phyloP scores from a whole-genome alignment of 2,113 vertebrate species.

The Mustelus asterias region DNA sequence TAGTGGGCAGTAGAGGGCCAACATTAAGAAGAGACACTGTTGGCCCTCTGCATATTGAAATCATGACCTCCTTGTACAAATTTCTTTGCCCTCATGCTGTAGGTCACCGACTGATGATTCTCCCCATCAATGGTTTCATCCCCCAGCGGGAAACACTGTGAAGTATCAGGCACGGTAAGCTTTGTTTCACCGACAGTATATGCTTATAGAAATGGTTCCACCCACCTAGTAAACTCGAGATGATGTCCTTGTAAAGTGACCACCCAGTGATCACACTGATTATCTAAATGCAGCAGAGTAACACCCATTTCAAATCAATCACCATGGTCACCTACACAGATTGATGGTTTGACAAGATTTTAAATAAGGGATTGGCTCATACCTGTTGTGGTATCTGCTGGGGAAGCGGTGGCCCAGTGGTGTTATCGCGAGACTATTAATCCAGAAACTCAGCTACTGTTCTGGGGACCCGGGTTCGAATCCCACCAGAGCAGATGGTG shows the following conservation, averaged over 20 bases:
- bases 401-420: too few species aligned
- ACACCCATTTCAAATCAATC: neutral
- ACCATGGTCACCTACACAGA: neutral
- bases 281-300: neutral
- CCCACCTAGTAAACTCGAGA: neutral
- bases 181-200: neutral
- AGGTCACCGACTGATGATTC: neutral
- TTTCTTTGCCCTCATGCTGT: neutral
- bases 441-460: too few species aligned
- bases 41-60: neutral
- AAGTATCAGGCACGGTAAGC: neutral
- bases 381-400: too few species aligned
- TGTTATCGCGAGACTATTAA: too few species aligned
- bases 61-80: neutral
- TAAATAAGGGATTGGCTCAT: neutral
- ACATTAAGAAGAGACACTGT: neutral
- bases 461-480: too few species aligned
- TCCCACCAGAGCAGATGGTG: too few species aligned
- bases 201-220: too few species aligned
- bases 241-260: neutral
- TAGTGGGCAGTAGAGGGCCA: neutral
- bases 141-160: neutral
- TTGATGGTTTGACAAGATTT: neutral
- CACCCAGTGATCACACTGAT: neutral
- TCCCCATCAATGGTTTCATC: neutral